phyloP scores from a whole-genome alignment of 1,140 invertebrate species.

The Drosophila ananassae region DNA sequence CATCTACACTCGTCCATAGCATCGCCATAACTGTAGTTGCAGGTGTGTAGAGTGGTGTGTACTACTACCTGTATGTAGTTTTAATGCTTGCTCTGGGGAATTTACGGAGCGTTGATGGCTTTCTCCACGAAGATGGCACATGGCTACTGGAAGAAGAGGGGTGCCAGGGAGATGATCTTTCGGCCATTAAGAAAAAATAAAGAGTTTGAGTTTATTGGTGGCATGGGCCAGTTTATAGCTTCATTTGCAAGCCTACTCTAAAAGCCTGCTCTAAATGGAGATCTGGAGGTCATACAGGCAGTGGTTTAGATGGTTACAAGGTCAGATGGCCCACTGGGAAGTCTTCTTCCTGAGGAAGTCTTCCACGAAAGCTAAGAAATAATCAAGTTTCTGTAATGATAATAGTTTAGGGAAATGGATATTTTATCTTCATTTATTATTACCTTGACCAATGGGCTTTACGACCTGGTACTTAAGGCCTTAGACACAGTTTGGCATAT shows the following conservation, averaged over 20 bases:
- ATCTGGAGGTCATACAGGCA: no score
- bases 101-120: slow-evolving; percentile 72
- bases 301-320: no score
- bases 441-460: not conserved
- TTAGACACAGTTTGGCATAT: no score
- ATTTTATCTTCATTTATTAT: not conserved
- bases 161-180: slow-evolving; percentile 41
- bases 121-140: slow-evolving; percentile 50
- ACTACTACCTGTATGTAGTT: slow-evolving; percentile 39
- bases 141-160: not conserved
- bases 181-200: slow-evolving; percentile 63
- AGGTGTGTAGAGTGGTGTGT: slow-evolving; percentile 44
- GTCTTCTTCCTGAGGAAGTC: no score
- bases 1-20: slow-evolving; percentile 62
- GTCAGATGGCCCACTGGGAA: no score
- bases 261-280: no score
- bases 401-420: no score
- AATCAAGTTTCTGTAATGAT: no score
- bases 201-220: slow-evolving; percentile 60
- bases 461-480: not conserved
- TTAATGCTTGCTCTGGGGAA: slow-evolving; percentile 57
- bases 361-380: no score
- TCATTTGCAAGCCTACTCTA: slow-evolving; percentile 60
- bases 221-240: slow-evolving; percentile 74
- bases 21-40: slow-evolving; percentile 52